Evolutionary conservation across 1,140 invertebrate species (phyloP).

Genomic region (Telenomus remus): DNA sequence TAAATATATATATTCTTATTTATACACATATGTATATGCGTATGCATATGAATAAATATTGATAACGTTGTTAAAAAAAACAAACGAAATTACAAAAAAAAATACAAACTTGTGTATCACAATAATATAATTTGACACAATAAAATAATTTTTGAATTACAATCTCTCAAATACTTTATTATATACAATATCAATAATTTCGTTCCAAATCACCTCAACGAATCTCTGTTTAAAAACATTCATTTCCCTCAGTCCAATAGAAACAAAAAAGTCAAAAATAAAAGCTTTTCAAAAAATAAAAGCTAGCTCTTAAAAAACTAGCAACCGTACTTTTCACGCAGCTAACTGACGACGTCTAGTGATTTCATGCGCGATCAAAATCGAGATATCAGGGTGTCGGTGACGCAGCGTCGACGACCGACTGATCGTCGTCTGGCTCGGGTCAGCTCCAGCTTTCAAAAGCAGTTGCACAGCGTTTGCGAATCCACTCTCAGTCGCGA

Average conservation of each 20-base stretch:
- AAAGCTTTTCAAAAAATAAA: slow-evolving; percentile 47
- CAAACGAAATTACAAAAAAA: slow-evolving; percentile 18
- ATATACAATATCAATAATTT: not conserved
- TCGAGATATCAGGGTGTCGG: slow-evolving; percentile 63
- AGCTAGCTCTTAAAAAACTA: too few relatives aligned
- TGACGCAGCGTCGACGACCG: slow-evolving; percentile 56
- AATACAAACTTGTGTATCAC: slow-evolving; percentile 44
- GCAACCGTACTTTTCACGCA: slow-evolving; percentile 58
- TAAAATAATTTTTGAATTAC: slow-evolving; percentile 47
- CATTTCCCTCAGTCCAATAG: too few relatives aligned
- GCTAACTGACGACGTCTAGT: slow-evolving; percentile 65
- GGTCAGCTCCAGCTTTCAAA: slow-evolving; percentile 64
- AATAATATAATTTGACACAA: slow-evolving; percentile 50
- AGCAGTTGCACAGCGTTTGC: slow-evolving; percentile 64
- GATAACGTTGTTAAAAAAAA: slow-evolving; percentile 35
- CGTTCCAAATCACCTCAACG: not conserved
- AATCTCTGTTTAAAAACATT: too few relatives aligned
- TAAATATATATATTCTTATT: slow-evolving; percentile 26
- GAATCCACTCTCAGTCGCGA: slow-evolving; percentile 73
- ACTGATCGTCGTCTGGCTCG: slow-evolving; percentile 54
- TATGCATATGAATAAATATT: slow-evolving; percentile 33
- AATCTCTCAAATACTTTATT: not conserved
- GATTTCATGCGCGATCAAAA: slow-evolving; percentile 63
- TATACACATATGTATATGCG: slow-evolving; percentile 18
- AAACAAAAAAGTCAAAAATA: not conserved